Evolutionary conservation across 2,888 invertebrate species (phyloP).

Genomic region (Volucella zonaria): DNA sequence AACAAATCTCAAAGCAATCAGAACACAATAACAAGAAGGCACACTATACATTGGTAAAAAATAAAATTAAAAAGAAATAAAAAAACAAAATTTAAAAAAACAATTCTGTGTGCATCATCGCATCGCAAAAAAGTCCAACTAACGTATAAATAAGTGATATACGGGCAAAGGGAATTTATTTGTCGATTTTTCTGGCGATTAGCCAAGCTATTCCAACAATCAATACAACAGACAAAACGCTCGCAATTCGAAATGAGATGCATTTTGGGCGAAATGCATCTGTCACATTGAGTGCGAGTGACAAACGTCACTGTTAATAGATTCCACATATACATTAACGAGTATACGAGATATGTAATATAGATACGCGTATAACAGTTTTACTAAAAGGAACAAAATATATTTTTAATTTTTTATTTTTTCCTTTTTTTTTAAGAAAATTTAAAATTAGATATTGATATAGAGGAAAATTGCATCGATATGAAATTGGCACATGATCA

Average conservation of each 20-base stretch:
- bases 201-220: constrained; percentile 71
- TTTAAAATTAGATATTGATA: constrained; percentile 73
- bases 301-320: constrained; percentile 77
- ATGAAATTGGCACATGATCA: constrained; percentile 71
- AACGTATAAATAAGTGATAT: constrained; percentile 70
- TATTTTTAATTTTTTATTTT: neutral
- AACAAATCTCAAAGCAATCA: constrained; percentile 53
- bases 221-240: constrained; percentile 68
- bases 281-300: constrained; percentile 81
- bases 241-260: constrained; percentile 53
- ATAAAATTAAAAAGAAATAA: constrained; percentile 13
- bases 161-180: constrained; percentile 67
- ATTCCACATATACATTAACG: constrained; percentile 8
- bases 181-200: constrained; percentile 68
- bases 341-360: too few species aligned
- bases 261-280: constrained; percentile 76
- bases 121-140: constrained; percentile 35
- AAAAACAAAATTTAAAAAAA: constrained; percentile 26
- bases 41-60: neutral
- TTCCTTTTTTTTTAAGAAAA: constrained; percentile 33
- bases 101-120: constrained; percentile 50
- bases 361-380: neutral
- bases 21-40: constrained; percentile 49
- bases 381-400: constrained; percentile 15
- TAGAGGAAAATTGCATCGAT: constrained; percentile 70